Evolutionary conservation across 2,797 vertebrate species (phyloP), one percentile per base, ranked within the genome.

Genomic region (Labroides dimidiatus): DNA sequence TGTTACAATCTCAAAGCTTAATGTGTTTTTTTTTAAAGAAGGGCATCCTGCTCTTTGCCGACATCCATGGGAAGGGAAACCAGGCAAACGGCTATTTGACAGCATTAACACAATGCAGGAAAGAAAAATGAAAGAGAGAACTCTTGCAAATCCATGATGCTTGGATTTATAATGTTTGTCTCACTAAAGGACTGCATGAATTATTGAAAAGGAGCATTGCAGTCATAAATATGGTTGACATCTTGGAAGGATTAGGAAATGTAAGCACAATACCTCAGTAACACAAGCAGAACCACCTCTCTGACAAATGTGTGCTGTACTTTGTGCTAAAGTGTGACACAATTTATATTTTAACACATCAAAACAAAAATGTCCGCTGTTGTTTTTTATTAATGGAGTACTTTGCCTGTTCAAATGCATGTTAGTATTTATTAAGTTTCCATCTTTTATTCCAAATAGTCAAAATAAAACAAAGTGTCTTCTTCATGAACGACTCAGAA

Each of bases 261-360:
- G 44, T 73, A 76, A 82, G 73, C 60, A 48, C 60, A 73, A 57
- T 64, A 71, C 21, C 4, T 21, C 56, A 49, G 17, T 16, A 21
- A 33, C 30, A 33, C 5, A 6, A 6, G 30, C 8, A 33, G 30
- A 47, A 47, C 75, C 58, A 16, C 60, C 17, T 44, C 43, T 64
- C 12, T 45, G 30, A 53, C 9, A 14, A 61, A 16, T 21, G 53
- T 72, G 68, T 75, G 10, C 58, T 63, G 4, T 30, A 24, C 41
- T 10, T 5, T 10, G n/a, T 17, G 19, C 57, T 52, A 23, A 53
- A 74, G 4, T 20, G 55, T 5, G 42, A 69, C 33, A 42, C 75
- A 52, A 66, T 37, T 82, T 19, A 50, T 56, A 48, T 13, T 16
- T 15, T 53, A 51, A 20, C 48, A 44, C 52, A 79, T 69, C 42